Evolutionary conservation across 2,113 vertebrate genomes (phyloP).

Genomic region (Malaclemys terrapin): DNA sequence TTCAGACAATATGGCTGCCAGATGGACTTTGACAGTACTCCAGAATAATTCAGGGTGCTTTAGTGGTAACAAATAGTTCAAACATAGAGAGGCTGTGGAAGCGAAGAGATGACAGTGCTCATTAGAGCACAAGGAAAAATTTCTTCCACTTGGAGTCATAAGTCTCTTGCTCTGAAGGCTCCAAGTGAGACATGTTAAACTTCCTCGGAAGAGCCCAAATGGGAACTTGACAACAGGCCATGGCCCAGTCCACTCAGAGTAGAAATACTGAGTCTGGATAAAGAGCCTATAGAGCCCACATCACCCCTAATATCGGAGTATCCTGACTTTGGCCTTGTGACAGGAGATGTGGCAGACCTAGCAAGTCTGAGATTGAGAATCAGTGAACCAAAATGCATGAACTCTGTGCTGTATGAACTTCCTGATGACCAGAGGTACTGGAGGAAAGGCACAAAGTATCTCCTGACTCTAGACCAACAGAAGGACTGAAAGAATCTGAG

Average conservation of each 20-base stretch:
- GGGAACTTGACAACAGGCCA: background rate
- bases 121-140: background rate
- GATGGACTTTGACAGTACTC: background rate
- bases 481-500: background rate
- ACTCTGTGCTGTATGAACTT: background rate
- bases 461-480: background rate
- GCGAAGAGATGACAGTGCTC: background rate
- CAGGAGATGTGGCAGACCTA: background rate
- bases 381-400: background rate
- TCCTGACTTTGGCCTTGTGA: background rate
- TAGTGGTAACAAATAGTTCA: background rate
- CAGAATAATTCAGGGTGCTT: background rate
- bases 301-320: background rate
- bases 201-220: background rate
- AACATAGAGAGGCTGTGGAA: background rate
- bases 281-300: background rate
- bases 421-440: background rate
- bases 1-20: background rate
- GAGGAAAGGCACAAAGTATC: background rate
- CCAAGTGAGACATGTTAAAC: background rate
- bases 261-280: background rate
- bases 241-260: background rate
- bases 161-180: background rate
- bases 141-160: background rate
- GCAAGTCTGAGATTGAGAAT: background rate